These are phyloP conservation scores for Ivindomyrus marchei DNA, from an alignment of 2,113 vertebrate species.

Conservation along the genomic window DNA sequence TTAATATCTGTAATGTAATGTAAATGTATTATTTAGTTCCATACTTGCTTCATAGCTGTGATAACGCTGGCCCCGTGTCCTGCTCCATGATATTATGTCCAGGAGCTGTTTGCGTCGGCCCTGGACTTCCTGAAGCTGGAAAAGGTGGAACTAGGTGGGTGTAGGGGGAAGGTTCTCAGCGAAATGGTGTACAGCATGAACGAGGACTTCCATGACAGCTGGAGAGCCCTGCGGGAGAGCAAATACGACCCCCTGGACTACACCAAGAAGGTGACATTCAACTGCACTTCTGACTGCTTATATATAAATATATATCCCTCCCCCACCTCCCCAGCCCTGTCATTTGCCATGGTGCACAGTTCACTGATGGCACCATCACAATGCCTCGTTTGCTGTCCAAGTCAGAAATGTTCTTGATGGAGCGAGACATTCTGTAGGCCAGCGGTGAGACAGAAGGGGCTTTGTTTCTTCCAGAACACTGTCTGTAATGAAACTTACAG, in stretches of 20 bases:
- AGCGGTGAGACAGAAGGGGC: neutral
- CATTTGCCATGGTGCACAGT: neutral
- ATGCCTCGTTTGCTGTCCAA: neutral
- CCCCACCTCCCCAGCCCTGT: neutral
- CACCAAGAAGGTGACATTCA: conserved; percentile 42
- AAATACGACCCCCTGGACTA: conserved; percentile 63
- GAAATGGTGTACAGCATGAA: conserved; percentile 56
- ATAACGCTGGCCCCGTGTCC: neutral
- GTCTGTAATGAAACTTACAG: neutral
- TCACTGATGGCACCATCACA: neutral
- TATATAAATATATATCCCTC: neutral
- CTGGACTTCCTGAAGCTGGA: conserved; percentile 66
- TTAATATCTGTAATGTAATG: neutral
- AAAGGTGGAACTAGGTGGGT: conserved; percentile 53
- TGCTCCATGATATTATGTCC: conserved; percentile 7
- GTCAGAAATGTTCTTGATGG: neutral
- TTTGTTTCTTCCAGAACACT: neutral
- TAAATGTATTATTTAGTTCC: neutral
- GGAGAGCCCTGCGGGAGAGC: conserved; percentile 60
- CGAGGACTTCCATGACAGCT: conserved; percentile 58
- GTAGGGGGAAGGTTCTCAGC: conserved; percentile 54
- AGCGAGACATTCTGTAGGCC: neutral
- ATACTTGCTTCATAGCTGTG: neutral
- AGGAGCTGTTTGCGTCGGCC: conserved; percentile 65
- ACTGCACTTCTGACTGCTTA: neutral